Base-by-base conservation (phyloP, 2,797 vertebrate species). In the Antennarius maculatus region DNA sequence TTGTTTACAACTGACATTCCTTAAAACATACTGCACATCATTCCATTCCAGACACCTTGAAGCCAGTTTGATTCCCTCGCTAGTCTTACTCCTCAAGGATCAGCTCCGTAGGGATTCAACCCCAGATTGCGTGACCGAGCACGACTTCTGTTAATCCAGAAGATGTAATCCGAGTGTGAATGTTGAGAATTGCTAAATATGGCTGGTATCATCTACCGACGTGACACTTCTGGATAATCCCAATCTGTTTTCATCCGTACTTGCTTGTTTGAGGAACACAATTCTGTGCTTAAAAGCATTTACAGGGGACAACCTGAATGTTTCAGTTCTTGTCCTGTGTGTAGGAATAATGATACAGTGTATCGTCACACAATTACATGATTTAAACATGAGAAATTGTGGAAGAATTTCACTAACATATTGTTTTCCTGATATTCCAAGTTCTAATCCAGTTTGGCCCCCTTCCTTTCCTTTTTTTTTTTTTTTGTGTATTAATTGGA, bases 1-100 rank as follows among this genome's bases (percentile, higher is more conserved):
- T 27, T 11, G 34, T 81, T 77, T 71, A 39, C 71, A 50, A 75
- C 69, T 74, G 69, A 77, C 87, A 86, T 91, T 90, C 86, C 83
- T 76, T 54, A 79, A 72, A 80, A 71, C 63, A 72, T 79, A 70
- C 63, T 79, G 65, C 74, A 71, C 71, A 78, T 83, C 76, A 85
- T 90, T 89, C 81, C 81, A 69, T 74, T 68, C 37, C 61, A 74
- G 57, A 43, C 27, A 46, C 64, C 54, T 73, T 74, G 31, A 54
- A 75, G 65, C 78, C 76, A 69, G 65, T 65, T 68, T 47, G 50
- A 75, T 68, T 70, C 62, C 51, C 43, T 74, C 66, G 0, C 23
- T 7, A 17, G 61, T 79, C 68, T 68, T 45, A 42, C 69, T 63
- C 39, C 47, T 60, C 12, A 23, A 5, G 14, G 14, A 49, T 65